Evolutionary conservation across 2,113 vertebrate genomes (phyloP).

Genomic region (Phalacrocorax brasilianus): DNA sequence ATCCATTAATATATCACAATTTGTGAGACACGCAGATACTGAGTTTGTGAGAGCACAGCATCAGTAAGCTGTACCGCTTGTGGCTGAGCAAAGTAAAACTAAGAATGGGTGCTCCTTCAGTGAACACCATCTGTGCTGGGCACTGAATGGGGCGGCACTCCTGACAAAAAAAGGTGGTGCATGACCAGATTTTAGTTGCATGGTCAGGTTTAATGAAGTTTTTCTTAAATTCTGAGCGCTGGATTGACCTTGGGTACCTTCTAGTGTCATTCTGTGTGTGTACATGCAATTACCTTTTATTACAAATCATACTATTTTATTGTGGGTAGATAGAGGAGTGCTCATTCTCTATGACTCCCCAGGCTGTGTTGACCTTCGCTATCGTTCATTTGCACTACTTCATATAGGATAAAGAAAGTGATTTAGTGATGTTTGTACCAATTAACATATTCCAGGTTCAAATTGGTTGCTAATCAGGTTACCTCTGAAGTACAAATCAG

Average conservation of each 20-base stretch:
- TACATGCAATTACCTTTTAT: background rate
- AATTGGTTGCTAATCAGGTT: slow-evolving; percentile 69
- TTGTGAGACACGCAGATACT: background rate
- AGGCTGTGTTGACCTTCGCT: slow-evolving; percentile 24
- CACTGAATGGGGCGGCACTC: background rate
- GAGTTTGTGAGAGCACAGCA: background rate
- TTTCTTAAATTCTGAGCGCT: background rate
- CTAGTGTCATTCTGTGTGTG: background rate
- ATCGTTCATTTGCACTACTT: slow-evolving; percentile 57
- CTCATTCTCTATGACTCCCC: background rate
- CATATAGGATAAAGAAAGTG: slow-evolving; percentile 57
- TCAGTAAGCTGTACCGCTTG: background rate
- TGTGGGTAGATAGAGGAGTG: background rate
- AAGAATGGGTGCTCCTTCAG: background rate
- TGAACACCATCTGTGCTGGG: background rate
- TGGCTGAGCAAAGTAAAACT: background rate
- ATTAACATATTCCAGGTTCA: slow-evolving; percentile 74
- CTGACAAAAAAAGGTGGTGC: background rate
- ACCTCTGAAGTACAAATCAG: slow-evolving; percentile 80
- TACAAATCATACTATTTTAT: background rate
- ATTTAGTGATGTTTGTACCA: slow-evolving; percentile 62
- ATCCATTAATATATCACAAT: background rate
- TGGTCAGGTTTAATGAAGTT: background rate
- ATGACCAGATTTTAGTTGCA: background rate
- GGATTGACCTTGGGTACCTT: background rate